A percentile compares a stretch with the other conserved stretches of the same genome.
Conservation (phyloP, 1,140 invertebrate genomes). For the Lordiphosa collinella region DNA sequence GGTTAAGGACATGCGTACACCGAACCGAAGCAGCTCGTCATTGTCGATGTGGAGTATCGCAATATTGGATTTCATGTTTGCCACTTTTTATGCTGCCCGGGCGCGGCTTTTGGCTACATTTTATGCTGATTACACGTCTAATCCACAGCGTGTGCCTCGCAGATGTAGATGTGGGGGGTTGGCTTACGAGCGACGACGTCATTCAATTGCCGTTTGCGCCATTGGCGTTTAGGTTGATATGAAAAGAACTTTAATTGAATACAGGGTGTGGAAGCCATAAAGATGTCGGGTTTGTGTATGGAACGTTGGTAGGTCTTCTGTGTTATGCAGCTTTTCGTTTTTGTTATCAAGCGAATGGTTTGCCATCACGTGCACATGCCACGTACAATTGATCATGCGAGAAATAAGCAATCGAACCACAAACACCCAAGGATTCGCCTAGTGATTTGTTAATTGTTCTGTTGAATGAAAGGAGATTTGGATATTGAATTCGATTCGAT, state of each 20-base stretch:
- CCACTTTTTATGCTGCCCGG: slow-evolving; percentile 53
- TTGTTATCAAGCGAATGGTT: no score
- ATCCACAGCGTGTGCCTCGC: slow-evolving; percentile 68
- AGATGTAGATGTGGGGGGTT: not conserved
- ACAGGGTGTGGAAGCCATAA: slow-evolving; percentile 44
- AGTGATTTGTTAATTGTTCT: no score
- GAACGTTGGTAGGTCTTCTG: slow-evolving; percentile 5
- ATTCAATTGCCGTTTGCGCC: slow-evolving; percentile 63
- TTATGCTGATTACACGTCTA: slow-evolving; percentile 78
- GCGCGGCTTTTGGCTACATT: slow-evolving; percentile 61
- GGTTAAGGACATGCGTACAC: slow-evolving; percentile 73
- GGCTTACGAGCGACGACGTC: slow-evolving; percentile 18
- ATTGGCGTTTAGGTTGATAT: slow-evolving; percentile 54
- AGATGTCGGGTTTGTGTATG: not conserved
- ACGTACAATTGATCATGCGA: no score
- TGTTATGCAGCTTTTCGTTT: no score
- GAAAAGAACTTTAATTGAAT: slow-evolving; percentile 44
- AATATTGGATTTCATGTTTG: slow-evolving; percentile 76
- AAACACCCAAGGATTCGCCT: no score
- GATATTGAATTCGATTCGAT: no score
- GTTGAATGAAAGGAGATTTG: no score
- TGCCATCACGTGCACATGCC: no score
- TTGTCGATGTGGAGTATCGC: slow-evolving; percentile 27
- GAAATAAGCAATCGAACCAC: no score
- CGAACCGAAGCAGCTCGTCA: not conserved